phyloP scores from a whole-genome alignment of 2,888 invertebrate species.

The Tethea ocularis region DNA sequence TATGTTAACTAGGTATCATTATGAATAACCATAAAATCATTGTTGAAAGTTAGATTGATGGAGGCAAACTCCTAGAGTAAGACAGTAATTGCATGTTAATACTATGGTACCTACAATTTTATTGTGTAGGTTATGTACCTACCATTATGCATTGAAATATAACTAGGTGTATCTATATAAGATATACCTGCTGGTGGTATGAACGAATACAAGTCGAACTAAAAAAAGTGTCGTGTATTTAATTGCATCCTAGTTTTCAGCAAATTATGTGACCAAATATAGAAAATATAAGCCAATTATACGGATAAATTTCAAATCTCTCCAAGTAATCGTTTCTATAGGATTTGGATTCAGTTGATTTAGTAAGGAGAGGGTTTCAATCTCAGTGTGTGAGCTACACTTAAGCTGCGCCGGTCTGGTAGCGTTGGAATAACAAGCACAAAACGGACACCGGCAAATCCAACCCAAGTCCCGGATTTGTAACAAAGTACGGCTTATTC shows the following conservation, averaged over 20 bases:
- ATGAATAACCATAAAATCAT: not conserved
- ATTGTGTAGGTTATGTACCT: no score
- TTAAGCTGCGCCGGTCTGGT: conserved; percentile 52
- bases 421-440: conserved; percentile 71
- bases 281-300: not conserved
- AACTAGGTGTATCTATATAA: no score
- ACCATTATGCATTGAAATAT: no score
- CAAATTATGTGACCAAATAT: not conserved
- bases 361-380: conserved; percentile 27
- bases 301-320: conserved; percentile 12
- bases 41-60: no score
- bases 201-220: no score
- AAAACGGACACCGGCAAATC: conserved; percentile 74
- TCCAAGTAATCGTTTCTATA: conserved; percentile 6
- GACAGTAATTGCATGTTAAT: no score
- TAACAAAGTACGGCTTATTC: conserved; percentile 72
- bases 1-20: not conserved
- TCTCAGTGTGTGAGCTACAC: conserved; percentile 41
- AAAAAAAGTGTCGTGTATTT: no score
- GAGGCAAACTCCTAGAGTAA: not conserved
- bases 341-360: conserved; percentile 30
- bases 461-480: conserved; percentile 74
- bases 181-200: no score
- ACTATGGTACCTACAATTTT: no score
- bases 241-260: not conserved